Base-by-base conservation (phyloP, 2,113 vertebrate species). In the Noturus placidus region DNA sequence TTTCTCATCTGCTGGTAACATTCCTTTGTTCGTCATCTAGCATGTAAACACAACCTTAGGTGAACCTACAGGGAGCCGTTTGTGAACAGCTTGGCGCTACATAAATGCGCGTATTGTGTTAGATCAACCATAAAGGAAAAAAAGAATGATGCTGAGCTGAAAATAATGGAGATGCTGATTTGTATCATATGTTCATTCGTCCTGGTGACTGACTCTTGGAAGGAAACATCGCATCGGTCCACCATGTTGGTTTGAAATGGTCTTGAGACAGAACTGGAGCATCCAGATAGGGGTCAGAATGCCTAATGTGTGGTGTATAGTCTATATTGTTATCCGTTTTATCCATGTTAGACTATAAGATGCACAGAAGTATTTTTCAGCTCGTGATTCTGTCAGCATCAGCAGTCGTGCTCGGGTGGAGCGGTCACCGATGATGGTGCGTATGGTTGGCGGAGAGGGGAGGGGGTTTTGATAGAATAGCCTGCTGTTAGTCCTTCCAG, bases 321-420 rank as follows among this genome's bases (percentile, higher is more conserved):
- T 11, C 19, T 35, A 14, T 2, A 15, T 2, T 79, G 35, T 5
- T 14, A 46, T 9, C n/a, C 13, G 59, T 80, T n/a, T 63, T n/a
- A n/a, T n/a, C n/a, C n/a, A 65, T 33, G 7, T 57, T 74, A 38
- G 54, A 35, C 57, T 82, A 54, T 52, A 50, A 19, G 1, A 17
- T 77, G 57, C 61, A 79, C n/a, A 67, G 20, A 46, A 67, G 52
- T 65, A 20, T 87, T 69, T 83, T 82, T 79, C 70, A 77, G 50
- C 69, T 20, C 38, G 76, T 56, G 67, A 22, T 87, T 88, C 35
- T 88, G 90, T 90, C 83, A 90, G 74, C 87, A 20, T 90, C 89
- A 92, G 89, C 85, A 72, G 87, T 91, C 87, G 65, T 86, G 78
- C 84, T 33, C 63, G 86, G 46, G 86, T 87, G 70, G 84, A 87